Conservation (phyloP, 2,113 vertebrate genomes). For the Embiotoca jacksoni region DNA sequence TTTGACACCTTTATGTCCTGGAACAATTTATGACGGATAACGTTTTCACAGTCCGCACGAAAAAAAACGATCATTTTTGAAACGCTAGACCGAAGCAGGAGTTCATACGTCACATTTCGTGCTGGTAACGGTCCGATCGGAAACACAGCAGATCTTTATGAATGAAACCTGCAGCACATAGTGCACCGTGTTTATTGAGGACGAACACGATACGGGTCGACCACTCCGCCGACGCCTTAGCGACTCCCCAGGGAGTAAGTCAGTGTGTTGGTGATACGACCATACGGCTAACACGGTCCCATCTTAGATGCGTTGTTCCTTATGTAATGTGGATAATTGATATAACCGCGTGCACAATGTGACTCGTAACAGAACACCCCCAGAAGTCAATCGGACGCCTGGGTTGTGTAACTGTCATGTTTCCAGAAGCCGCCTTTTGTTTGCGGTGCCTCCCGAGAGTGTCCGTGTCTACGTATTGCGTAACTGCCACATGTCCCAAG, state of each 20-base stretch:
- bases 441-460: conserved; percentile 36
- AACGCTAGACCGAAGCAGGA: background rate
- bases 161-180: conserved; percentile 14
- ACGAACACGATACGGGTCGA: conserved; percentile 32
- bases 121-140: background rate
- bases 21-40: too few species aligned
- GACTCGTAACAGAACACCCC: conserved; percentile 57
- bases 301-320: conserved; percentile 39
- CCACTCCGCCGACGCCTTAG: conserved; percentile 14
- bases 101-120: background rate
- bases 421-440: conserved; percentile 53
- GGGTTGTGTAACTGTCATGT: conserved; percentile 63
- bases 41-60: background rate
- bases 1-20: too few species aligned
- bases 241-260: conserved; percentile 41
- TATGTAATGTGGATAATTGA: conserved; percentile 62
- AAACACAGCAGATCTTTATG: conserved; percentile 19
- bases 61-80: background rate
- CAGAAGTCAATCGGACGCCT: conserved; percentile 41
- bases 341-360: conserved; percentile 44
- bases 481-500: conserved; percentile 51
- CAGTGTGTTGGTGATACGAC: conserved; percentile 29
- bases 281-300: conserved; percentile 26
- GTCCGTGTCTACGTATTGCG: conserved; percentile 52
- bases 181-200: conserved; percentile 2